phyloP scores from a whole-genome alignment of 1,140 invertebrate genomes.

The Mizuhopecten yessoensis region DNA sequence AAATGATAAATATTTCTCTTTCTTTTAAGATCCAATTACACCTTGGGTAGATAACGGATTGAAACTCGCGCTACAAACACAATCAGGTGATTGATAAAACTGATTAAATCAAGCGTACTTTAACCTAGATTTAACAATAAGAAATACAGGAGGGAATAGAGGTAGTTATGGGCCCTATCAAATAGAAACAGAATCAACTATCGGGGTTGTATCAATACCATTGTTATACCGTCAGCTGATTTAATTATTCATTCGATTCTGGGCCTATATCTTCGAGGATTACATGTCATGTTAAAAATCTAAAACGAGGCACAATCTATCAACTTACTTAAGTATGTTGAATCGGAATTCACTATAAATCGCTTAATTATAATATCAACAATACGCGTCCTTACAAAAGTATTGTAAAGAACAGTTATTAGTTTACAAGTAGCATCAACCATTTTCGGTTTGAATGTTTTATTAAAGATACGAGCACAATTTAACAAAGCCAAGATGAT shows the following conservation, averaged over 20 bases:
- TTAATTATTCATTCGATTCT: slow-evolving; percentile 5
- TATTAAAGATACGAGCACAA: too few species aligned
- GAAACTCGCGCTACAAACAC: background rate
- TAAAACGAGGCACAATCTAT: too few species aligned
- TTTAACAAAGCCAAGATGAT: too few species aligned
- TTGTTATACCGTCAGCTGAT: background rate
- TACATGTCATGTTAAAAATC: too few species aligned
- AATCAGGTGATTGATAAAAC: background rate
- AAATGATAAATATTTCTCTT: background rate
- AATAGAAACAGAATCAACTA: background rate
- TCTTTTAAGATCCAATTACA: background rate
- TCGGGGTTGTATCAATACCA: background rate
- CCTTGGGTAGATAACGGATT: background rate
- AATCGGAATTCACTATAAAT: too few species aligned
- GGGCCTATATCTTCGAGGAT: background rate
- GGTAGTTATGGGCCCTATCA: background rate
- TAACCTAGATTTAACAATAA: too few species aligned
- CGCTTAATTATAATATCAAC: too few species aligned
- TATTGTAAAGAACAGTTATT: too few species aligned
- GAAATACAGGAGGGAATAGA: background rate
- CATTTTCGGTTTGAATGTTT: too few species aligned
- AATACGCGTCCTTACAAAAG: too few species aligned
- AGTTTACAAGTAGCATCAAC: too few species aligned
- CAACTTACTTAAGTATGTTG: too few species aligned
- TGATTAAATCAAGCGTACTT: background rate